Conservation (phyloP, 2,888 invertebrate species). For the Loripinus fragilis region DNA sequence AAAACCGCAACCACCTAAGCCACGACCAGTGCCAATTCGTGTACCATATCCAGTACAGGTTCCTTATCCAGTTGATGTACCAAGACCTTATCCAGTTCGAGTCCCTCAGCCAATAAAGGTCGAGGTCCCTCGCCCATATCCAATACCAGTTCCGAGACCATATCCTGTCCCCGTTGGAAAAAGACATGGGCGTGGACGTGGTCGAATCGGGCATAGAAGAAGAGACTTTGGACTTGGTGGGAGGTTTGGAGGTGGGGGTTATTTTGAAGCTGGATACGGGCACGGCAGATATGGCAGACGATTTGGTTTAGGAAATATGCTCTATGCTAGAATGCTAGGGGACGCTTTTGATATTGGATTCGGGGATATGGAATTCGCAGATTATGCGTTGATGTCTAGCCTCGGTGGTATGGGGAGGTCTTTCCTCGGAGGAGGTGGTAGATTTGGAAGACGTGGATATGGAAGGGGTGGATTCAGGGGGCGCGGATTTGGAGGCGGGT, state of each 20-base stretch:
- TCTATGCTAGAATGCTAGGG: background rate
- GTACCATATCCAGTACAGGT: conserved; percentile 47
- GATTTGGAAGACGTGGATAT: background rate
- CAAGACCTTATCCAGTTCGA: conserved; percentile 25
- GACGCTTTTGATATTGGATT: background rate
- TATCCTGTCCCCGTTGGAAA: conserved; percentile 29
- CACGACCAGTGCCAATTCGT: conserved; percentile 25
- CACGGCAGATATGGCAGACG: background rate
- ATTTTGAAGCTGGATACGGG: background rate
- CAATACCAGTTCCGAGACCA: conserved; percentile 43
- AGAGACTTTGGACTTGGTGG: background rate
- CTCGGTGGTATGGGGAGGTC: background rate
- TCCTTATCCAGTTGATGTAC: conserved; percentile 42
- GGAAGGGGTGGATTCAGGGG: background rate
- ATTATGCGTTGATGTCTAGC: background rate
- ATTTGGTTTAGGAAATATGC: background rate
- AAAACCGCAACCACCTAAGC: background rate
- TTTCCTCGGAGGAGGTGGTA: background rate
- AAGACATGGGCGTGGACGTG: background rate
- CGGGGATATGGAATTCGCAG: background rate
- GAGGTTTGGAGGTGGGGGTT: background rate
- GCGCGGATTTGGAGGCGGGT: background rate
- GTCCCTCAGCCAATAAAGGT: conserved; percentile 48
- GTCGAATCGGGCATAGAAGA: background rate
- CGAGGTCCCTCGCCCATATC: conserved; percentile 44